Base-by-base conservation (phyloP, 2,797 vertebrate genomes). In the Hyperoplus immaculatus region DNA sequence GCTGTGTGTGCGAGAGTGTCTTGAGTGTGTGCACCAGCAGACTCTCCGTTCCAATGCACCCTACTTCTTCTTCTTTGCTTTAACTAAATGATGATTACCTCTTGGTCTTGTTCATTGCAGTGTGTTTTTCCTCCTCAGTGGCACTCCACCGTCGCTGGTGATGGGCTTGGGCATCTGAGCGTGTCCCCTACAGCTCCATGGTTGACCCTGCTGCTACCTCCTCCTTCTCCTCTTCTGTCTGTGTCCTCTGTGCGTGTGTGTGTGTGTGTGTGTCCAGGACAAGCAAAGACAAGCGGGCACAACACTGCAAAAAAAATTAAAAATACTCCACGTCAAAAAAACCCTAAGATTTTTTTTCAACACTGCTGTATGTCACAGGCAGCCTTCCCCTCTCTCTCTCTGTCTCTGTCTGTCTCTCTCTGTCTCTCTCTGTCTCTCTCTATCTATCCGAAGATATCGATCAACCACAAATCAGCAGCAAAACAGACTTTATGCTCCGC, bases 101-200 rank as follows among this genome's bases (percentile, higher is more conserved):
- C 88, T 96, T 95, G 87, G 90, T 81, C 88, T 95, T 95, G 93
- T 96, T 94, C 95, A 96, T 96, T 69, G 88, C 87, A 78, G 88
- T 77, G 78, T 29, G 29, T 29, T 73, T 94, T 85, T 85, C 92
- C 85, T 92, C 91, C 88, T 89, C 81, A 81, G 84, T 83, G 58
- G 86, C 87, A 83, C 91, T 92, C 90, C 92, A 87, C 85, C 87
- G 92, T 84, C 83, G 67, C 83, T 82, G 90, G 81, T 79, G 74
- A 84, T 91, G 88, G 70, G 43, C 84, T 80, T 49, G 72, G 86
- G 89, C 92, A 93, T 93, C 92, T 92, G 92, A 85, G 86, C 83
- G 72, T 75, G 86, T 90, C 87, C 78, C 29, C 88, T 94, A 93
- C 80, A 89, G 92, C 93, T 92, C 93, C 95, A 95, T 95, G 79